Percentiles rank a stretch among this genome's conserved stretches.
Conservation (phyloP, 2,797 vertebrate genomes). For the Gallinago nigripennis region DNA sequence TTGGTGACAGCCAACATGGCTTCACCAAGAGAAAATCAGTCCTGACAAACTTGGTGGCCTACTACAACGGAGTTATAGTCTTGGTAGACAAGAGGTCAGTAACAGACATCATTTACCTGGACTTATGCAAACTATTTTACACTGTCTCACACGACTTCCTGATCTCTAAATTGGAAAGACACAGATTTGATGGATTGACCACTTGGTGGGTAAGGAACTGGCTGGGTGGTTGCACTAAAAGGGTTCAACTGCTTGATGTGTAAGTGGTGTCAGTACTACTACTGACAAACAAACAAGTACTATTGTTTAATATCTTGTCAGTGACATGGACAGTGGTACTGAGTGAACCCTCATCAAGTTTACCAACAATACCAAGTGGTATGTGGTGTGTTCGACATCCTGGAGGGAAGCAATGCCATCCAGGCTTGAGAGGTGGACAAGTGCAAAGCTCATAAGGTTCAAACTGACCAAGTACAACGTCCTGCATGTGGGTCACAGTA, state of each 20-base stretch:
- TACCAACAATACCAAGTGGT: not conserved
- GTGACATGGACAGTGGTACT: not conserved
- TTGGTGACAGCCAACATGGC: too few relatives aligned
- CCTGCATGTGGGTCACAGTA: not conserved
- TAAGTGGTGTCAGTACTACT: not conserved
- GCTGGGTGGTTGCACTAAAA: not conserved
- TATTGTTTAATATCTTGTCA: not conserved
- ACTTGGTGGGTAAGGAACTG: not conserved
- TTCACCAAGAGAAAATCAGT: too few relatives aligned
- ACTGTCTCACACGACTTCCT: not conserved
- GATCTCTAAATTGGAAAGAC: not conserved
- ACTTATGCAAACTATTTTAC: not conserved
- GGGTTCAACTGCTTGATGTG: not conserved
- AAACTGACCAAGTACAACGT: not conserved
- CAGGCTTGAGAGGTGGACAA: not conserved
- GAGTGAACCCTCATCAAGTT: not conserved
- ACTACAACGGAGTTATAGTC: not conserved
- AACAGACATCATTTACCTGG: not conserved
- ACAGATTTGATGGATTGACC: not conserved
- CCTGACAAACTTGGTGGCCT: too few relatives aligned
- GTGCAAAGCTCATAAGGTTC: not conserved
- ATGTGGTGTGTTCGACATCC: not conserved
- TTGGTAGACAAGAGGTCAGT: not conserved
- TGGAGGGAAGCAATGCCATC: not conserved
- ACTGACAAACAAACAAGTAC: too few relatives aligned